These are phyloP conservation scores for Marcusenius ussheri DNA, from an alignment of 2,113 vertebrate genomes.

Conservation along the genomic window DNA sequence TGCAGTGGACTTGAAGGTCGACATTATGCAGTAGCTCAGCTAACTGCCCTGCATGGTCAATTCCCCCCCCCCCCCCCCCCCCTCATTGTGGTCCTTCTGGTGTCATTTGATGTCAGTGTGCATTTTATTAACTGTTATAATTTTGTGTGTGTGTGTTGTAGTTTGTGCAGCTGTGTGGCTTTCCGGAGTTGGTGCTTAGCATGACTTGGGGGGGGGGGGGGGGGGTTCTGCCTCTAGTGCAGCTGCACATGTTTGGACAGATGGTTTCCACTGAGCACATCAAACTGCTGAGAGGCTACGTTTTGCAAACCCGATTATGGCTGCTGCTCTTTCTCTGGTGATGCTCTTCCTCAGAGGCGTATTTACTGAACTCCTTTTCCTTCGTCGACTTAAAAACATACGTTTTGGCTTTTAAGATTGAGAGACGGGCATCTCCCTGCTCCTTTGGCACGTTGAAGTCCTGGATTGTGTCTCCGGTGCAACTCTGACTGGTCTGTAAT, in stretches of 20 bases:
- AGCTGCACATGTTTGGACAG: not conserved
- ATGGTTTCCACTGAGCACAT: not conserved
- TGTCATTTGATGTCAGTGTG: not conserved
- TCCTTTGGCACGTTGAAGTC: not conserved
- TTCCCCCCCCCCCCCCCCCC: not conserved
- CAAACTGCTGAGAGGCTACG: not conserved
- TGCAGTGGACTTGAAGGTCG: not conserved
- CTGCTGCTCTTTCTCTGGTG: not conserved
- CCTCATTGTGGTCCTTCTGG: not conserved
- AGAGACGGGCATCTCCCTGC: not conserved
- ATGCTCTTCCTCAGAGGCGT: not conserved
- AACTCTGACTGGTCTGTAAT: not conserved
- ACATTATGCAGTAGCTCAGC: not conserved
- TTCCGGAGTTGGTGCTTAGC: not conserved
- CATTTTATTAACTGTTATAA: not conserved
- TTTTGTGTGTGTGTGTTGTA: not conserved
- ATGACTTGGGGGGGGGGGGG: not conserved
- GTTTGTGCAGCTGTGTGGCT: not conserved
- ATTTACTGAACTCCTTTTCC: not conserved
- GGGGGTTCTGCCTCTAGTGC: not conserved
- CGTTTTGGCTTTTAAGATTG: not conserved
- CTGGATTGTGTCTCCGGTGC: not conserved
- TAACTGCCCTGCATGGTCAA: not conserved
- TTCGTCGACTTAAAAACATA: not conserved
- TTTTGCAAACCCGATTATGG: not conserved